Base-by-base conservation (phyloP, 2,113 vertebrate species). In the Phylloscopus trochiloides region DNA sequence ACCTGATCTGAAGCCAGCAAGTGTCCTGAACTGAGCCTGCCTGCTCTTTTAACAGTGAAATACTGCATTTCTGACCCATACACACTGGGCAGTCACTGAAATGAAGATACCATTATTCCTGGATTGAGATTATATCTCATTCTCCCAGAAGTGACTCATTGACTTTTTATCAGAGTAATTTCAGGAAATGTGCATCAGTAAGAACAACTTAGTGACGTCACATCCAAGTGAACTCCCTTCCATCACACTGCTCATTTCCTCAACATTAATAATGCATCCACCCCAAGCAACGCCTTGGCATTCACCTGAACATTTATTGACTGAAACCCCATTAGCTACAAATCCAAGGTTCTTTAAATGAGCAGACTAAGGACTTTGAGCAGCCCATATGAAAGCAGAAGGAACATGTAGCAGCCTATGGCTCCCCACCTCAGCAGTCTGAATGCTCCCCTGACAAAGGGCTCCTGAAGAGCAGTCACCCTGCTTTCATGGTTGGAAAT, bases 1-100 rank as follows among this genome's bases (percentile, higher is more conserved):
- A 47, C 4, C 40, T 48, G 26, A 55, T 57, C 17, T 43, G 2
- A 1, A 34, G 24, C 31, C 29, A n/a, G 6, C 1, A 4, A 10
- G 15, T 4, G 14, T 17, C 54, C 65, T 19, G 4, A 36, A 34
- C 45, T 1, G 3, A 77, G 59, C 29, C 29, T 32, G 47, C 29
- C 40, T 61, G 18, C 36, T 73, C 54, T 45, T 17, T 0, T 17
- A 54, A 18, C 19, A 63, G 20, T 13, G 16, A 57, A 55, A 50
- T 8, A 50, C 29, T 32, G 4, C 12, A 13, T 19, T 52, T 84
- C 12, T 74, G 10, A 45, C n/a, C 63, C 21, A 29, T 2, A 25
- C n/a, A n/a, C 36, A 29, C 43, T 32, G 14, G 31, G 31, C 0
- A 2, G 28, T 15, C 40, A 52, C 38, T 28, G 17, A 80, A 70